phyloP scores from a whole-genome alignment of 1,140 invertebrate genomes.

The Anoplophora glabripennis region DNA sequence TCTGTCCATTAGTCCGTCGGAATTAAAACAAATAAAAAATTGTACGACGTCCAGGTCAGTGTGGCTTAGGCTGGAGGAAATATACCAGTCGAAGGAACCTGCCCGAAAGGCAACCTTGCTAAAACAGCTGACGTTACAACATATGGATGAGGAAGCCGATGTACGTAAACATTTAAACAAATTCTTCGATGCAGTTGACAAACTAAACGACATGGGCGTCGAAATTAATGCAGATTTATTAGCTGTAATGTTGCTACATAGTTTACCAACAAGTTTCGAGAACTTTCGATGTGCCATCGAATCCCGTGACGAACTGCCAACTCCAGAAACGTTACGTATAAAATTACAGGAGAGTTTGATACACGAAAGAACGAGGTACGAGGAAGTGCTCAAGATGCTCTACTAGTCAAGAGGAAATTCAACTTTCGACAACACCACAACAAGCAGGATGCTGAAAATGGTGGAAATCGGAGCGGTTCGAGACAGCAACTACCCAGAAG shows the following conservation, averaged over 20 bases:
- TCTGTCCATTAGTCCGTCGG: slow-evolving; percentile 18
- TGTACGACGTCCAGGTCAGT: slow-evolving; percentile 30
- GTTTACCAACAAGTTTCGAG: slow-evolving; percentile 32
- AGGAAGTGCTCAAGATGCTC: background rate
- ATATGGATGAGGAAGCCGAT: slow-evolving; percentile 29
- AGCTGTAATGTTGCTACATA: slow-evolving; percentile 39
- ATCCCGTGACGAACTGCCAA: slow-evolving; percentile 35
- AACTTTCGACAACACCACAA: no score
- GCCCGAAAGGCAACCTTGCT: slow-evolving; percentile 32
- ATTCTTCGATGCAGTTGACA: slow-evolving; percentile 35
- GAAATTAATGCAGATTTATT: slow-evolving; percentile 29
- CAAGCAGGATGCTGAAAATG: background rate
- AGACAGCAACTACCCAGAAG: no score
- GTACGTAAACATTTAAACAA: slow-evolving; percentile 29
- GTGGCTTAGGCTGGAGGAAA: slow-evolving; percentile 28
- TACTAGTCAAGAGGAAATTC: background rate
- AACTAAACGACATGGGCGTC: slow-evolving; percentile 33
- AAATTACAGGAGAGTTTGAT: slow-evolving; percentile 43
- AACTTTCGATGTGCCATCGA: slow-evolving; percentile 44
- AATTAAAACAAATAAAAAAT: slow-evolving; percentile 23
- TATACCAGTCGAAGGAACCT: slow-evolving; percentile 29
- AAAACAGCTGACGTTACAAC: slow-evolving; percentile 33
- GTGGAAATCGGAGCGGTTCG: background rate
- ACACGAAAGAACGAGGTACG: slow-evolving; percentile 17
- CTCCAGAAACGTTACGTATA: slow-evolving; percentile 34